A percentile compares a stretch with the other conserved stretches of the same genome.
Evolutionary conservation across 1,140 invertebrate species (phyloP).

Genomic region (Whitmania pigra): DNA sequence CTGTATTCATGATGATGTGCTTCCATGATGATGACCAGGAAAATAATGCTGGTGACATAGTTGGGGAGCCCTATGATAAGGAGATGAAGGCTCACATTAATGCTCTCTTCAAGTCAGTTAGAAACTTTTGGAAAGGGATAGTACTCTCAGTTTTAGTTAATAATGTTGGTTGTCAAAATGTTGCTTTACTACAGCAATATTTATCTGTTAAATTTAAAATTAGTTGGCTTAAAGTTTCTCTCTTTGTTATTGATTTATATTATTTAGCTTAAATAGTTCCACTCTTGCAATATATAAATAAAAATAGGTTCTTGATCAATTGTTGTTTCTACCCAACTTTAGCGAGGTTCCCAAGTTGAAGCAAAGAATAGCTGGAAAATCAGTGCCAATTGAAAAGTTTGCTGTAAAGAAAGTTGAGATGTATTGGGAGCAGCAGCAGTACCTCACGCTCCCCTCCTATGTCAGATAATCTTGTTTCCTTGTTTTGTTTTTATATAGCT

Average conservation of each 20-base stretch:
- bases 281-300: too few species aligned
- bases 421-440: slow-evolving; percentile 60
- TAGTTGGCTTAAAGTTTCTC: too few species aligned
- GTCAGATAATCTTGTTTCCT: slow-evolving; percentile 29
- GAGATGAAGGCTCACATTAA: slow-evolving; percentile 10
- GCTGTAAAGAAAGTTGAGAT: slow-evolving; percentile 67
- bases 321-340: slow-evolving; percentile 23
- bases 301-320: too few species aligned
- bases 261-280: too few species aligned
- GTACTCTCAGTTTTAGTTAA: too few species aligned
- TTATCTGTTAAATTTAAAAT: too few species aligned
- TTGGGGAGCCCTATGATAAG: slow-evolving; percentile 26
- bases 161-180: too few species aligned
- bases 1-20: slow-evolving; percentile 62
- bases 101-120: not conserved
- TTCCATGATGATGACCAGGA: slow-evolving; percentile 44
- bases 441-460: slow-evolving; percentile 63
- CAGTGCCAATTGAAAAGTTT: slow-evolving; percentile 91
- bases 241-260: too few species aligned
- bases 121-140: not conserved
- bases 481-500: too few species aligned
- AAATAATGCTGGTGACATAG: slow-evolving; percentile 36
- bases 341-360: slow-evolving; percentile 67
- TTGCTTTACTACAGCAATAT: too few species aligned
- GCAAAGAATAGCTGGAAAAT: slow-evolving; percentile 85